Percentiles rank a stretch among this genome's conserved stretches.
Evolutionary conservation across 2,113 vertebrate species (phyloP).

Genomic region (Neolamprologus devosi): DNA sequence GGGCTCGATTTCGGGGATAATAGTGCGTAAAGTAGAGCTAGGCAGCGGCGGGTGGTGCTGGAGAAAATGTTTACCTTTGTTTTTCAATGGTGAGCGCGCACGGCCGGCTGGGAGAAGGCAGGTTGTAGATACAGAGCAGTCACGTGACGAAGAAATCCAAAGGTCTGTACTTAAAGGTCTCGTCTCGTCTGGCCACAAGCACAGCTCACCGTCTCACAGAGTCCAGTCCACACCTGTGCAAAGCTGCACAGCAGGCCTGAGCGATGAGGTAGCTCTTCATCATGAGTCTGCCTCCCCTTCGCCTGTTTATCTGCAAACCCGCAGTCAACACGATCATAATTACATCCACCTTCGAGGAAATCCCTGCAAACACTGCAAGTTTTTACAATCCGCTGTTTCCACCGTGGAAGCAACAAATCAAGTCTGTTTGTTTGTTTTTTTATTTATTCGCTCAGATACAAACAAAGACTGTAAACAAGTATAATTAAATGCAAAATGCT

Average conservation of each 20-base stretch:
- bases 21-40: background rate
- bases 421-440: background rate
- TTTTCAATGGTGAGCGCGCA: slow-evolving; percentile 4
- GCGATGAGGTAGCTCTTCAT: background rate
- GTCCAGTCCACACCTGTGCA: slow-evolving; percentile 17
- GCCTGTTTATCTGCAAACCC: background rate
- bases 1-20: background rate
- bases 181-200: slow-evolving; percentile 49
- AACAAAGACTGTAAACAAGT: background rate
- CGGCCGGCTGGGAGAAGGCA: slow-evolving; percentile 32
- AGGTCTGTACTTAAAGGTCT: slow-evolving; percentile 67
- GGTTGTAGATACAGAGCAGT: slow-evolving; percentile 15
- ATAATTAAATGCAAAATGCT: background rate
- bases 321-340: background rate
- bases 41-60: background rate
- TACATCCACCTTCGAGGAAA: background rate
- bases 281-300: background rate
- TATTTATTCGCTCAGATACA: background rate
- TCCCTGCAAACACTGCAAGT: background rate
- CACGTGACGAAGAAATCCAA: slow-evolving; percentile 59
- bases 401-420: background rate
- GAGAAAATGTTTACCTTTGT: slow-evolving; percentile 49
- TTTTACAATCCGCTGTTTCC: background rate
- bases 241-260: background rate
- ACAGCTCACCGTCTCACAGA: slow-evolving; percentile 23